Evolutionary conservation across 30 jellyfish, hydroid and myxozoan species (phyloP).

Genomic region (Chrysaora quinquecirrha): DNA sequence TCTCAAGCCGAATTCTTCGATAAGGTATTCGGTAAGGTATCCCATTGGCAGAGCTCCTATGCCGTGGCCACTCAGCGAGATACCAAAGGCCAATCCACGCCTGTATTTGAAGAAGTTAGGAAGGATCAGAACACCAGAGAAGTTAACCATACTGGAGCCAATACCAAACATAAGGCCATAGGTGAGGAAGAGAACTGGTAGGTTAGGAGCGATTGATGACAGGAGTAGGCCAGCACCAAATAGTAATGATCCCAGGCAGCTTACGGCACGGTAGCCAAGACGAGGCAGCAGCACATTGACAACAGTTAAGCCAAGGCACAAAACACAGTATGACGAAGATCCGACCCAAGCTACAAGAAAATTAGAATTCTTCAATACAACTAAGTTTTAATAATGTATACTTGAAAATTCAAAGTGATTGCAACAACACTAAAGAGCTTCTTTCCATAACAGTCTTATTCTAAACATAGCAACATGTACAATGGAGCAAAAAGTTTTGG

Average conservation of each 20-base stretch:
- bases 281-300: conserved; percentile 60
- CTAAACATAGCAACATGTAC: too few species aligned
- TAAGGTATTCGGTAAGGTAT: conserved; percentile 31
- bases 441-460: too few species aligned
- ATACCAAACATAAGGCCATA: conserved; percentile 56
- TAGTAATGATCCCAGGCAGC: conserved; percentile 61
- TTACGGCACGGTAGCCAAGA: conserved; percentile 63
- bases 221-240: conserved; percentile 55
- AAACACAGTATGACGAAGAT: conserved; percentile 43
- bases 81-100: conserved; percentile 61
- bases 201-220: conserved; percentile 42
- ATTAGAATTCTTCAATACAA: background rate
- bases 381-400: too few species aligned
- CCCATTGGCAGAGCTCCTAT: conserved; percentile 73
- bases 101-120: conserved; percentile 56
- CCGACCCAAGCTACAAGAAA: conserved; percentile 72
- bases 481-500: too few species aligned
- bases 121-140: conserved; percentile 42
- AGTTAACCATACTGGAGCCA: conserved; percentile 51
- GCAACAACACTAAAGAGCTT: too few species aligned
- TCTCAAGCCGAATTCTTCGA: conserved; percentile 36
- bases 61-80: conserved; percentile 71
- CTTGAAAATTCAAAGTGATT: too few species aligned
- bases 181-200: conserved; percentile 31
- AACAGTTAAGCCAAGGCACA: conserved; percentile 35